phyloP scores from a whole-genome alignment of 1,140 invertebrate genomes.

The Ctenoplectra terminalis region DNA sequence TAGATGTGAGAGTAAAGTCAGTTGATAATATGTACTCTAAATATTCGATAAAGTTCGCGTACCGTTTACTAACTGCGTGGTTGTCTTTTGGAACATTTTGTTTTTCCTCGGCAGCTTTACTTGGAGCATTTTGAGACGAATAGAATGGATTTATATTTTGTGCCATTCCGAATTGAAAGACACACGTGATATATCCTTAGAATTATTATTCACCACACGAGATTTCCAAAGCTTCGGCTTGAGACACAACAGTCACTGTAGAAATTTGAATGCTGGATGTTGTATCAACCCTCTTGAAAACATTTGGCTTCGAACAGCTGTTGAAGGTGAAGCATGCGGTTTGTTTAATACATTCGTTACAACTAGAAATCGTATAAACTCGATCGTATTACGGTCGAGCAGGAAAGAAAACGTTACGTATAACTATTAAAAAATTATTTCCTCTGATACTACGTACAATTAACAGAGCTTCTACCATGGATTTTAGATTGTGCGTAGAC shows the following conservation, averaged over 20 bases:
- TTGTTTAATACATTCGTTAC: neutral
- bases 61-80: constrained; percentile 94
- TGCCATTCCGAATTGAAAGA: constrained; percentile 85
- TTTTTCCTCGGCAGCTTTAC: constrained; percentile 89
- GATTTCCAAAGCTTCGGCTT: constrained; percentile 52
- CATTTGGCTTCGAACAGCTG: constrained; percentile 75
- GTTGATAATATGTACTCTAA: neutral
- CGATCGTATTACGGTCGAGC: neutral
- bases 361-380: neutral
- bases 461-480: neutral
- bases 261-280: constrained; percentile 76
- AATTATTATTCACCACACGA: constrained; percentile 24
- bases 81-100: constrained; percentile 89
- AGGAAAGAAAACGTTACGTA: neutral
- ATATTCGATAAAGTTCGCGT: constrained; percentile 66
- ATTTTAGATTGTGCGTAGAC: neutral
- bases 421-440: neutral
- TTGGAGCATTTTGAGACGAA: constrained; percentile 86
- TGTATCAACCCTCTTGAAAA: constrained; percentile 69
- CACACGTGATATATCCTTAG: constrained; percentile 7
- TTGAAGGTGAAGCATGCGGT: constrained; percentile 52
- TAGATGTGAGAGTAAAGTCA: neutral
- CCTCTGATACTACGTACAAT: neutral
- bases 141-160: constrained; percentile 92
- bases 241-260: constrained; percentile 72